A percentile compares a stretch with the other conserved stretches of the same genome.
Conservation (phyloP, 2,888 invertebrate genomes). For the Andrena dorsata region DNA sequence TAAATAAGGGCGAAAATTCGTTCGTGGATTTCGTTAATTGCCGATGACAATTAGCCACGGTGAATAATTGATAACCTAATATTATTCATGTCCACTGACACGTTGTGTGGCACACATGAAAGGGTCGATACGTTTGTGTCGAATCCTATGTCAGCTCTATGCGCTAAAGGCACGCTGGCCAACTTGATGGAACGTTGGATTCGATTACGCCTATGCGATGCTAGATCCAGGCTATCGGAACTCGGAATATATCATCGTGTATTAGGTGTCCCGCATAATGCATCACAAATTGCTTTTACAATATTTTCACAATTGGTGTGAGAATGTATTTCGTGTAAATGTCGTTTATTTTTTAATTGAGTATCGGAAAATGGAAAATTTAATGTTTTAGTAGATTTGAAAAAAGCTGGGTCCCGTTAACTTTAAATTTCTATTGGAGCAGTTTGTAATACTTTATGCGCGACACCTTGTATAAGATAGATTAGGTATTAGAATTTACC, state of each 20-base stretch:
- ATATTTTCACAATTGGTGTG: neutral
- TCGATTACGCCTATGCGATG: constrained; percentile 1
- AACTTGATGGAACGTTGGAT: constrained; percentile 41
- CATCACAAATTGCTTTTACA: neutral
- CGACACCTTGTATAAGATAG: too few species aligned
- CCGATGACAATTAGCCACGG: constrained; percentile 47
- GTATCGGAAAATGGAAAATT: too few species aligned
- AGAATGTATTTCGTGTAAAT: too few species aligned
- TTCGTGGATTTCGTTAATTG: constrained; percentile 51
- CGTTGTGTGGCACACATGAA: constrained; percentile 21
- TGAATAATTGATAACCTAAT: constrained; percentile 59
- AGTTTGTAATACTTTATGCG: neutral
- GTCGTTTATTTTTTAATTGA: too few species aligned
- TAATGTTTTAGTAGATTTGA: too few species aligned
- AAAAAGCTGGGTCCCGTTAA: too few species aligned
- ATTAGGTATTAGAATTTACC: neutral
- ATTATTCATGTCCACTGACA: constrained; percentile 39
- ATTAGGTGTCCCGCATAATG: neutral
- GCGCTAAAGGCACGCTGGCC: constrained; percentile 42
- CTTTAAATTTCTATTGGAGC: neutral
- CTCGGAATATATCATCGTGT: too few species aligned
- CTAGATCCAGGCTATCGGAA: neutral
- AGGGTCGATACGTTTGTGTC: constrained; percentile 47
- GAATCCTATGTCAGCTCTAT: constrained; percentile 29
- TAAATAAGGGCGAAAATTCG: constrained; percentile 44